Base-by-base conservation (phyloP, 2,888 invertebrate species). In the Mellilla xanthometata region DNA sequence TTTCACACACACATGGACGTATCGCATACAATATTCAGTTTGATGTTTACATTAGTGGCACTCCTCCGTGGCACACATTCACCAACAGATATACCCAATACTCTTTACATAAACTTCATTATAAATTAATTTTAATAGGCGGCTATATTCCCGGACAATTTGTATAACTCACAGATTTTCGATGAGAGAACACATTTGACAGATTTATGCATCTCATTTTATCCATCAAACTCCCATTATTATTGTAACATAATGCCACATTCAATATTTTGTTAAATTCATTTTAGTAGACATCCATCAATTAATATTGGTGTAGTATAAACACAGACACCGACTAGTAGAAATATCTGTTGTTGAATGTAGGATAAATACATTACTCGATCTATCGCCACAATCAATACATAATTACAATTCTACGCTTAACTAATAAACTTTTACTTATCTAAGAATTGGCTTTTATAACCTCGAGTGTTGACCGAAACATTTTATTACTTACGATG, bases 1-100 rank as follows among this genome's bases (percentile, higher is more conserved):
- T 84, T 48, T n/a, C n/a, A n/a, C n/a, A n/a, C 71, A 77, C 72
- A 77, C 71, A 73, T 86, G 86, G 86, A 89, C 87, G 85, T 77
- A 80, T 82, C 78, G 81, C 78, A 72, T 73, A 73, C 65, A 66
- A 63, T 62, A 62, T 9, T 36, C 4, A 24, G 8, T 24, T 62
- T 68, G 76, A 68, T 68, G 72, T 60, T 12, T 54, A 57, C 59
- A 39, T 1, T 13, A n/a, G 72, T 70, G 74, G 75, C 75, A 65
- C 70, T 56, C 58, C 47, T 63, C 58, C 43, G 47, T 48, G 53
- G 52, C 41, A 46, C 51, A 58, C 68, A 59, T 44, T 38, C 48
- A 58, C 44, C 52, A 54, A 51, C 44, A 44, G n/a, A 19, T 6
- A 19, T 19, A 6, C 4, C 15, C 15, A 6, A 19, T n/a, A n/a